Evolutionary conservation across 2,888 invertebrate genomes (phyloP), one percentile per base, ranked within the genome.

Genomic region (Amblyjoppa proteus): DNA sequence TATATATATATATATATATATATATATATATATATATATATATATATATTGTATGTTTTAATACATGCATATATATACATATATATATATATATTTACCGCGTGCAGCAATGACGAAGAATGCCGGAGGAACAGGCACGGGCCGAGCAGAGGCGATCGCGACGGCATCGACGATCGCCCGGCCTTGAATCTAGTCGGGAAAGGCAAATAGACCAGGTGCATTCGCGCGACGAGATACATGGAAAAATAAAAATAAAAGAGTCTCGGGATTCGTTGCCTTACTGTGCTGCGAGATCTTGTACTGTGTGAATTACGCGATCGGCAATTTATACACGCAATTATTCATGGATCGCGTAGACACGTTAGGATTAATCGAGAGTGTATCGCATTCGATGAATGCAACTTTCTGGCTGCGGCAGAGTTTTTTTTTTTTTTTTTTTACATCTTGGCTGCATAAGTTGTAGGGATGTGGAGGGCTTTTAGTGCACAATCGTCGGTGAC

Each of bases 121-220:
- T 76, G 66, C 20, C 53, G n/a, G 20, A 66, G 76, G 66, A 76
- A 76, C 51, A 41, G 38, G 66, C 16, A 66, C 61, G 66, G 38
- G 38, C n/a, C 73, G 73, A 69, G 74, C 56, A 49, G 74, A 74
- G 64, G 70, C 79, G 83, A 79, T 83, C 61, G 11, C 70, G 51
- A 64, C 41, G 66, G 61, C 69, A 75, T 80, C 64, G 61, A 16
- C 25, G 56, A 61, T 41, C 56, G 68, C 34, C 53, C 73, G 84
- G 77, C 84, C 84, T 84, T 84, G 81, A 84, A 84, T 74, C 68
- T 41, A 74, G 74, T 74, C 81, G 84, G 41, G 84, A 84, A 81
- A 84, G 84, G 84, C 81, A 84, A 84, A 78, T 78, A 81, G 77
- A 84, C 77, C 81, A 81, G 71, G 76, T 84, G 84, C 58, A 80